Evolutionary conservation across 2,888 invertebrate species (phyloP).

Genomic region (Athalia rosae): DNA sequence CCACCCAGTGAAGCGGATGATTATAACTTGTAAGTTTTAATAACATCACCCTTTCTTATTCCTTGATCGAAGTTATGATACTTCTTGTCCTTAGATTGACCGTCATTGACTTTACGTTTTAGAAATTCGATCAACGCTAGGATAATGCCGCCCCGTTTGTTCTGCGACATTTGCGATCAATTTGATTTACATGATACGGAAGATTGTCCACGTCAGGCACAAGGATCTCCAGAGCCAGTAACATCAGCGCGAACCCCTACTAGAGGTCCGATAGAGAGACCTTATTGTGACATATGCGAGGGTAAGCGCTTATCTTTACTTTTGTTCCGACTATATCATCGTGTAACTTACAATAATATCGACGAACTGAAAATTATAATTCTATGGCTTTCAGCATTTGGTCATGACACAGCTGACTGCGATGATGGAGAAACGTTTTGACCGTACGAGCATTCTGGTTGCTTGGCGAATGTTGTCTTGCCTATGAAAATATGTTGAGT

Average conservation of each 20-base stretch:
- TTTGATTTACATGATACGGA: conserved; percentile 98
- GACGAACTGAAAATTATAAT: conserved; percentile 47
- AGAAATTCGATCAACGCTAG: conserved; percentile 69
- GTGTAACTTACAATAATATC: neutral
- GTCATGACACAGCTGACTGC: conserved; percentile 90
- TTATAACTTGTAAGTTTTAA: conserved; percentile 73
- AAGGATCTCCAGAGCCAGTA: conserved; percentile 76
- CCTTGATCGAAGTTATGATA: conserved; percentile 59
- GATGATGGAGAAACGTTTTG: conserved; percentile 90
- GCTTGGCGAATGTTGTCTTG: conserved; percentile 43
- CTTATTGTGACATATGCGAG: conserved; percentile 96
- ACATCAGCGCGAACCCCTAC: conserved; percentile 70
- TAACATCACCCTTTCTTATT: conserved; percentile 9
- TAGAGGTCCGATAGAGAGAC: conserved; percentile 75
- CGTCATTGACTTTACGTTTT: conserved; percentile 38
- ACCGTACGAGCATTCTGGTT: conserved; percentile 49
- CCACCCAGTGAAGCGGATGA: conserved; percentile 73
- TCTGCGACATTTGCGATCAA: conserved; percentile 98
- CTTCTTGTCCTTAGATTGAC: neutral
- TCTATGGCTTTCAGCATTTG: conserved; percentile 84
- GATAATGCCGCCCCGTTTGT: conserved; percentile 84
- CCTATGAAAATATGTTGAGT: conserved; percentile 48
- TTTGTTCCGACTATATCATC: neutral
- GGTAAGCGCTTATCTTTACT: conserved; percentile 74
- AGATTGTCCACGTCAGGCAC: conserved; percentile 93